A percentile compares a stretch with the other conserved stretches of the same genome.
phyloP scores from a whole-genome alignment of 2,113 vertebrate genomes.

The Sisor rabdophorus region DNA sequence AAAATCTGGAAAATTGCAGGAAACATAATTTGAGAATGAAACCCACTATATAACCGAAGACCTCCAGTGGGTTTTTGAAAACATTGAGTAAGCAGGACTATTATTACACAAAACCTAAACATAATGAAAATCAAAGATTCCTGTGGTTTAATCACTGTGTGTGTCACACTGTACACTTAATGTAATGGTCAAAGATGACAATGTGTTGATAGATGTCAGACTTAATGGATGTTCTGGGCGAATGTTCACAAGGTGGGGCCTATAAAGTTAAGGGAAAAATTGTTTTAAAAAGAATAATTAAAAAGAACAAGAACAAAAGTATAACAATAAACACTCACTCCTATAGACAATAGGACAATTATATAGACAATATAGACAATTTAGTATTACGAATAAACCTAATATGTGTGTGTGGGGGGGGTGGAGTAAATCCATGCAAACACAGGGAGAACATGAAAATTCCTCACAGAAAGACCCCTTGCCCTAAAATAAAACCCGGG shows the following conservation, averaged over 20 bases:
- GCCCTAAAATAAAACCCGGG: too few relatives aligned
- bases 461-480: too few relatives aligned
- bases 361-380: too few relatives aligned
- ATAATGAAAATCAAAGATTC: constrained; percentile 13
- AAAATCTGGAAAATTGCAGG: not conserved
- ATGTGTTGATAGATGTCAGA: constrained; percentile 75
- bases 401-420: too few relatives aligned
- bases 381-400: too few relatives aligned
- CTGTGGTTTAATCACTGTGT: constrained; percentile 39
- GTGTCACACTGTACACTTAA: constrained; percentile 43
- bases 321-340: too few relatives aligned
- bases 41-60: not conserved
- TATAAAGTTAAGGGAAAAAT: constrained; percentile 57
- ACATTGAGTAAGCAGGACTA: constrained; percentile 40
- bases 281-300: not conserved
- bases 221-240: constrained; percentile 64
- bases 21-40: not conserved
- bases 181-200: constrained; percentile 77
- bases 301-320: too few relatives aligned
- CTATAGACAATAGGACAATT: too few relatives aligned
- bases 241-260: constrained; percentile 72
- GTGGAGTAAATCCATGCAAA: too few relatives aligned
- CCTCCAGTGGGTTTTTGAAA: constrained; percentile 43
- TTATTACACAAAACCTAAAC: constrained; percentile 38
- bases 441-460: too few relatives aligned